These are phyloP conservation scores for Cephus spinipes DNA, from an alignment of 2,888 invertebrate species.

Conservation along the genomic window DNA sequence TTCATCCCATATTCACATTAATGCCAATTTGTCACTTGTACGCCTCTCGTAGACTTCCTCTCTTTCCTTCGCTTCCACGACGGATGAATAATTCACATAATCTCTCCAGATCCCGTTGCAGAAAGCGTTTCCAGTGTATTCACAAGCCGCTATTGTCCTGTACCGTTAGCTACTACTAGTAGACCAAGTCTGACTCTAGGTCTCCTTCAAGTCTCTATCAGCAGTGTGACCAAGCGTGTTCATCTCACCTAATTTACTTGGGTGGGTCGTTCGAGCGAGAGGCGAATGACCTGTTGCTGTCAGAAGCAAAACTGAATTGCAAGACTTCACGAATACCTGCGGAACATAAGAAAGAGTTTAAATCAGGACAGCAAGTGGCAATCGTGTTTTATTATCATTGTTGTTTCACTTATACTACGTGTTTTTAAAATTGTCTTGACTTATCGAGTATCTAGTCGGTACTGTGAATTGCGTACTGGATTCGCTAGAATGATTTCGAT, in stretches of 20 bases:
- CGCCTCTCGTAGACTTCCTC: neutral
- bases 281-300: neutral
- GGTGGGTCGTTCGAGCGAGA: slow-evolving; percentile 12
- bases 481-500: slow-evolving; percentile 27
- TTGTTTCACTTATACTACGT: neutral
- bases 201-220: neutral
- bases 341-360: neutral
- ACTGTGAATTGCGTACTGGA: slow-evolving; percentile 18
- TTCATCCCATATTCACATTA: neutral
- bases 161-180: neutral
- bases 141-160: slow-evolving; percentile 3
- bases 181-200: neutral
- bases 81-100: neutral
- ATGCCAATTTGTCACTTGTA: neutral
- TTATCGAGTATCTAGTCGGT: neutral
- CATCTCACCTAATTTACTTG: slow-evolving; percentile 23
- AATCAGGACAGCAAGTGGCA: neutral
- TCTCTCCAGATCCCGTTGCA: slow-evolving; percentile 3
- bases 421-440: neutral
- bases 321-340: neutral
- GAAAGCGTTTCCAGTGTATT: neutral
- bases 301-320: neutral
- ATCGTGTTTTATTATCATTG: neutral
- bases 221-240: neutral
- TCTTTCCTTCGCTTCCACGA: neutral